Conservation (phyloP, 2,888 invertebrate genomes). For the Acronicta alni region DNA sequence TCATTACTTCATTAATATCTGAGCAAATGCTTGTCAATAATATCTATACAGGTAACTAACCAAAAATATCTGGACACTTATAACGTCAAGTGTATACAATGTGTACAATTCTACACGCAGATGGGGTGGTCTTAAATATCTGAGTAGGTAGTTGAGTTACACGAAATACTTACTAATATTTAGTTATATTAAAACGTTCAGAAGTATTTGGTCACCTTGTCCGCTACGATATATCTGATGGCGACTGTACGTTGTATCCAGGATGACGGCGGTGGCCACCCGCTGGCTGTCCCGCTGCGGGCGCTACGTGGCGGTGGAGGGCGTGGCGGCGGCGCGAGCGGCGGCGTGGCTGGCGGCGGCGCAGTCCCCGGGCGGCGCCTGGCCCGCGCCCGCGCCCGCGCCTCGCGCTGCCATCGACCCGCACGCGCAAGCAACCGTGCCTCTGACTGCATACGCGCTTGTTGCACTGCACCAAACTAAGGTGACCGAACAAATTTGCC, state of each 20-base stretch:
- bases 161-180: no score
- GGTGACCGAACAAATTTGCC: conserved; percentile 59
- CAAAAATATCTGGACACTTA: no score
- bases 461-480: conserved; percentile 92
- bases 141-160: no score
- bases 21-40: no score
- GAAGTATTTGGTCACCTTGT: no score
- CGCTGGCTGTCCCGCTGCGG: conserved; percentile 81
- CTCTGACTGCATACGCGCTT: conserved; percentile 94
- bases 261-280: conserved; percentile 81
- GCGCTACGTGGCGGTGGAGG: conserved; percentile 76
- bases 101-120: no score
- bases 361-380: conserved; percentile 93
- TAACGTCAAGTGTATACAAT: no score
- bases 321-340: conserved; percentile 82
- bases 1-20: no score
- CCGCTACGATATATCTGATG: no score
- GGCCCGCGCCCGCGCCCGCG: conserved; percentile 88
- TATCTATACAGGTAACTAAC: no score
- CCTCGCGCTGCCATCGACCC: conserved; percentile 90
- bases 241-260: conserved; percentile 39
- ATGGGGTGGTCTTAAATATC: no score
- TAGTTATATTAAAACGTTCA: no score
- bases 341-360: conserved; percentile 93
- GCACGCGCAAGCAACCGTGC: conserved; percentile 81